Conservation (phyloP, 92 coral and sea anemone species). For the Scolanthus callimorphus region DNA sequence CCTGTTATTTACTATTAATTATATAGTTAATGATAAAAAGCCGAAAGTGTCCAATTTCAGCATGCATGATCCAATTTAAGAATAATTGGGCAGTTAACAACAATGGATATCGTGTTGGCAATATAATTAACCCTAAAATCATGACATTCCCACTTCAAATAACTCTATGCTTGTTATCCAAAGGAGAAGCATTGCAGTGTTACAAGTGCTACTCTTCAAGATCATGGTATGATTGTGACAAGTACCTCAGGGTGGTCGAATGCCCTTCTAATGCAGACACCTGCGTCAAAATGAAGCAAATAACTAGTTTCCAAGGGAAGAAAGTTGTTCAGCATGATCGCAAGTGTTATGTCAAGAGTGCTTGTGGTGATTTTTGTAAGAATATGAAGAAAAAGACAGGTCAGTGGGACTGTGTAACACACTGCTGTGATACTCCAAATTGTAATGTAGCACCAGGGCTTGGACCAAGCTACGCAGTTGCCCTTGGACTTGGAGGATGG, state of each 20-base stretch:
- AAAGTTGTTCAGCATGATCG: slow-evolving; percentile 16
- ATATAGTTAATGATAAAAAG: too few species aligned
- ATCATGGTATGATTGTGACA: slow-evolving; percentile 21
- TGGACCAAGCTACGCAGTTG: too few species aligned
- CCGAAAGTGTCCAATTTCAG: too few species aligned
- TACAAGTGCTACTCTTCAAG: slow-evolving; percentile 17
- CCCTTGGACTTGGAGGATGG: too few species aligned
- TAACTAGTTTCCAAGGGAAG: slow-evolving; percentile 4
- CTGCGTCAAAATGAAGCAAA: slow-evolving; percentile 23
- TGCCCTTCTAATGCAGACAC: slow-evolving; percentile 26
- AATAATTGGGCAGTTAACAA: too few species aligned
- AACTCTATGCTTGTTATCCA: too few species aligned
- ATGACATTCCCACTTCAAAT: too few species aligned
- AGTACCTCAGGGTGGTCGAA: slow-evolving; percentile 1
- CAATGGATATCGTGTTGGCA: too few species aligned
- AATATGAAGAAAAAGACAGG: slow-evolving; percentile 1
- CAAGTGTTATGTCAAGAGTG: slow-evolving; percentile 18
- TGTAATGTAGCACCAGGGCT: too few species aligned
- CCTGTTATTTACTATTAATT: too few species aligned
- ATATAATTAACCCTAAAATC: too few species aligned
- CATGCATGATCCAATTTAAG: too few species aligned
- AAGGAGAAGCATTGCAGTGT: slow-evolving; percentile 11
- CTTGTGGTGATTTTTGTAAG: slow-evolving; percentile 27
- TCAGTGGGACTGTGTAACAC: not conserved
- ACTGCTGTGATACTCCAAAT: slow-evolving; percentile 10